These are phyloP conservation scores for Nebria ingens DNA, from an alignment of 1,140 invertebrate genomes.

Conservation along the genomic window DNA sequence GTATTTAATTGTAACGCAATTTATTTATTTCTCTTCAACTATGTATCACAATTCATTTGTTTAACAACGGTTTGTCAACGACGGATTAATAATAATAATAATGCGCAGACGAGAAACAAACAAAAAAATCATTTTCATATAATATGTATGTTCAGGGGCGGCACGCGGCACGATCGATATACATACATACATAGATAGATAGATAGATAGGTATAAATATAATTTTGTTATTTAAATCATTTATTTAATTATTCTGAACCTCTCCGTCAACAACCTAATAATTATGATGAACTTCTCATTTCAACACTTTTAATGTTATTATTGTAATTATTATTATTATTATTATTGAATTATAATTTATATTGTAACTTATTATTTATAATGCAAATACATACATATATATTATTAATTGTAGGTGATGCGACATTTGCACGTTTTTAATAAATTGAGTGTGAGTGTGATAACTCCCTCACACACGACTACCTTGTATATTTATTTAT, in stretches of 20 bases:
- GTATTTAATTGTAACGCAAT: constrained; percentile 8
- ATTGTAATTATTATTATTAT: no score
- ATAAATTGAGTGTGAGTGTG: constrained; percentile 28
- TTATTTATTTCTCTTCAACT: constrained; percentile 21
- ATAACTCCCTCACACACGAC: constrained; percentile 18
- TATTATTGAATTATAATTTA: constrained; percentile 37
- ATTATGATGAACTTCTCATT: background rate
- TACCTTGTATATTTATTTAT: constrained; percentile 35
- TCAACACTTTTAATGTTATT: constrained; percentile 32
- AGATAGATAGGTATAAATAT: constrained; percentile 17
- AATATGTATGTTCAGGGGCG: no score
- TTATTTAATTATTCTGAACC: constrained; percentile 34
- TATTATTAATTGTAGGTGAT: constrained; percentile 3
- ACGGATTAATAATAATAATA: no score
- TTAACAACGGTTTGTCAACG: no score
- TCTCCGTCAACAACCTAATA: no score
- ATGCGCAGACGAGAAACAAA: no score
- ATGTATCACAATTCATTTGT: no score
- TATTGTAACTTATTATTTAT: constrained; percentile 39
- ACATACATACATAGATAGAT: no score
- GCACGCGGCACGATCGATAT: no score
- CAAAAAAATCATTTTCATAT: no score
- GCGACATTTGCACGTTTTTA: constrained; percentile 22
- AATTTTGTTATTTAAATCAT: constrained; percentile 35
- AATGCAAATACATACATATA: constrained; percentile 18